Conservation (phyloP, 1,140 invertebrate species). For the Littorina saxatilis region DNA sequence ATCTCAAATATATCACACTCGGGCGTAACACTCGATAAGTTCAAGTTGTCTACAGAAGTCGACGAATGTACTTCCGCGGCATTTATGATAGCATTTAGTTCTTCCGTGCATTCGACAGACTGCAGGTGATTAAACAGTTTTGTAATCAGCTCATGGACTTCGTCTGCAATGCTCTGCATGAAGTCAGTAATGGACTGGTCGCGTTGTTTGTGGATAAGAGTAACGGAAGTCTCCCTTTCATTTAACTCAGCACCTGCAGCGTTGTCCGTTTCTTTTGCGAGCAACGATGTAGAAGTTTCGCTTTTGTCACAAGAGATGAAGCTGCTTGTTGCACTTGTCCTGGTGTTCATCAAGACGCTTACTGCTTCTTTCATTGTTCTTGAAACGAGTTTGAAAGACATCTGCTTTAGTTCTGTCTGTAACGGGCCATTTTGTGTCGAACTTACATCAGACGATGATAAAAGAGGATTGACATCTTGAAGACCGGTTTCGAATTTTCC, state of each 20-base stretch:
- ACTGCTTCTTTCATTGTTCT: neutral
- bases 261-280: neutral
- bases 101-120: neutral
- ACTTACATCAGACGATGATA: neutral
- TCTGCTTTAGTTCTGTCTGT: neutral
- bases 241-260: neutral
- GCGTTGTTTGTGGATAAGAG: too few relatives aligned
- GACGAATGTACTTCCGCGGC: neutral
- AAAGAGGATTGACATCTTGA: neutral
- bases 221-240: too few relatives aligned
- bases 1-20: too few relatives aligned
- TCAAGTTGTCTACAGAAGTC: too few relatives aligned
- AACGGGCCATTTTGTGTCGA: neutral
- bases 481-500: too few relatives aligned
- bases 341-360: neutral
- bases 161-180: conserved; percentile 4
- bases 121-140: conserved; percentile 10
- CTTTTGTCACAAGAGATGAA: neutral
- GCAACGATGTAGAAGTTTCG: too few relatives aligned
- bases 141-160: neutral
- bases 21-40: too few relatives aligned
- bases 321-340: neutral
- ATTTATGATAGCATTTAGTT: neutral
- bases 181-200: neutral
- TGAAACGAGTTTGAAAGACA: conserved; percentile 15